Conservation (phyloP, 2,797 vertebrate genomes). For the Chiloscyllium punctatum region DNA sequence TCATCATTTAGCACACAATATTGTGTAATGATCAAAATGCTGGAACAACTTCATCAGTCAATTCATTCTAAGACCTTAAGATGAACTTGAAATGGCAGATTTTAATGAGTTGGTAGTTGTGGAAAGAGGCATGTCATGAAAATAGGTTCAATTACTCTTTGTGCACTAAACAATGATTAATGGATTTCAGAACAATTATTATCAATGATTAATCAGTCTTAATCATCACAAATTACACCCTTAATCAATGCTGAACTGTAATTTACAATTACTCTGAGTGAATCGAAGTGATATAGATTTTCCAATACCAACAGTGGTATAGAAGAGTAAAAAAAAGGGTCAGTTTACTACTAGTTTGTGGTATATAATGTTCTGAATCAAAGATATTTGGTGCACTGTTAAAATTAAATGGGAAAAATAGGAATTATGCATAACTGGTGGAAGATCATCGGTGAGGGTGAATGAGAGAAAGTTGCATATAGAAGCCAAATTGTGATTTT, state of each 20-base stretch:
- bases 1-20: constrained; percentile 18
- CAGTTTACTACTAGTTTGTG: neutral
- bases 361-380: neutral
- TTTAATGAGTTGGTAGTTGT: constrained; percentile 15
- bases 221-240: constrained; percentile 1
- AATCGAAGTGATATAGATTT: neutral
- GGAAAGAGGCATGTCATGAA: constrained; percentile 27
- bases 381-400: neutral
- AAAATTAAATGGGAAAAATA: neutral
- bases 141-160: constrained; percentile 28
- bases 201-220: constrained; percentile 34
- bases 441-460: neutral
- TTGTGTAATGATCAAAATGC: constrained; percentile 12
- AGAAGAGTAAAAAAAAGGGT: neutral
- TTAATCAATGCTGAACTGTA: constrained; percentile 28
- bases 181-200: constrained; percentile 31
- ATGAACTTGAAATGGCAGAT: constrained; percentile 35
- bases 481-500: neutral
- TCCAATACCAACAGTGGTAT: neutral
- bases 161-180: constrained; percentile 31
- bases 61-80: constrained; percentile 30
- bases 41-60: constrained; percentile 19
- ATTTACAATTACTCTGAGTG: constrained; percentile 30
- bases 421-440: neutral
- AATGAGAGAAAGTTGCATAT: neutral